phyloP scores from a whole-genome alignment of 2,113 vertebrate genomes.

The Manacus vitellinus region DNA sequence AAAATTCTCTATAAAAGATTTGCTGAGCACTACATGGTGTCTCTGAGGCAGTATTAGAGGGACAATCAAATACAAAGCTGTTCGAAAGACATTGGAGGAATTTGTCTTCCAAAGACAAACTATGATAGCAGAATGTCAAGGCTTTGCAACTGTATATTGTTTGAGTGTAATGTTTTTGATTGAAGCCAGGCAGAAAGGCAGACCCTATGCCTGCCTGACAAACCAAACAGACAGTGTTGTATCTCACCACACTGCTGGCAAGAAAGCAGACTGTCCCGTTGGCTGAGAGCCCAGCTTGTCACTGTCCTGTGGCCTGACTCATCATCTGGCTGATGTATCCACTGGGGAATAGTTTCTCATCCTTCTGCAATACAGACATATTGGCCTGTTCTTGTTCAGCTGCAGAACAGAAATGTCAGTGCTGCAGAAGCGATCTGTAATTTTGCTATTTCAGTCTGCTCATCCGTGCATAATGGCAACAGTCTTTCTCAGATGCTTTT shows the following conservation, averaged over 20 bases:
- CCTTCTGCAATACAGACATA: neutral
- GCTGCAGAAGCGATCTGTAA: neutral
- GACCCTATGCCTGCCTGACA: neutral
- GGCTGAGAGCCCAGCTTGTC: constrained; percentile 40
- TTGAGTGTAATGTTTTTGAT: neutral
- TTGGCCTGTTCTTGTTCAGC: neutral
- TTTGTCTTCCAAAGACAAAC: neutral
- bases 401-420: neutral
- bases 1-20: neutral
- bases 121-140: neutral
- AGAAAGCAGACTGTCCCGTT: neutral
- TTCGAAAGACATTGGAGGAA: neutral
- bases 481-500: neutral
- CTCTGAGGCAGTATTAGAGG: neutral
- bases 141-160: neutral
- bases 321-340: neutral
- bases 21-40: accelerated
- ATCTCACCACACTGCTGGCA: neutral
- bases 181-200: constrained; percentile 11
- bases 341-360: neutral
- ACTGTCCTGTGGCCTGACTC: constrained; percentile 14
- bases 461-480: neutral
- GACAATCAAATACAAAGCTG: neutral
- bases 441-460: neutral
- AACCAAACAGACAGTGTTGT: neutral